Evolutionary conservation across 2,888 invertebrate genomes (phyloP), one percentile per base, ranked within the genome.

Genomic region (Arrhopalites spinosus): DNA sequence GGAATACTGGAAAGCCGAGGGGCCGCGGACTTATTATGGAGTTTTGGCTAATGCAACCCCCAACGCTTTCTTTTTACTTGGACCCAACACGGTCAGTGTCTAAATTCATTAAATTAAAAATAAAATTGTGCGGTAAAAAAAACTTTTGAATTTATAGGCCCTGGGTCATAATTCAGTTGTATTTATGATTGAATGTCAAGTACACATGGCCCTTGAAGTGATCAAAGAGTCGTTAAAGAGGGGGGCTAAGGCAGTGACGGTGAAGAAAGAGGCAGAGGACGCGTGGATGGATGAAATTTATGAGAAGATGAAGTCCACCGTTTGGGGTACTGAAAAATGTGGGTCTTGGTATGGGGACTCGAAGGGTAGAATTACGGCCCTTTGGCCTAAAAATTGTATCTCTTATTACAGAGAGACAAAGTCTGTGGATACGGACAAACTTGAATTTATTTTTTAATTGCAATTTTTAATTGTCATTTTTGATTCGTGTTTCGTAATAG

Each of bases 41-140:
- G 74, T 80, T 2, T 27, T 70, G 13, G 59, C 68, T 15, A 27
- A 47, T 29, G 3, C 0, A 2, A 20, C 43, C 1, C 81, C 81
- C 25, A 81, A 81, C 64, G 11, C 15, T 27, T 81, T 81, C 66
- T 74, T 73, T 43, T 36, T 81, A 2, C 73, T 79, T 7, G 81
- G 81, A 13, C 80, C 81, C 17, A 80, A 81, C 43, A 75, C 80
- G 27, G 81, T 36, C 36, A 36, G 36, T 36, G n/a, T n/a, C n/a
- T n/a, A n/a, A n/a, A n/a, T n/a, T n/a, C n/a, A n/a, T n/a, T n/a
- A n/a, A n/a, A n/a, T n/a, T n/a, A n/a, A n/a, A n/a, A n/a, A n/a
- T n/a, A n/a, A n/a, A n/a, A n/a, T n/a, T n/a, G n/a, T n/a, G n/a
- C n/a, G n/a, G n/a, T n/a, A n/a, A n/a, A n/a, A n/a, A n/a, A 36